Conservation (phyloP, 2,113 vertebrate species). For the Lepidiolamprologus cunningtoni region DNA sequence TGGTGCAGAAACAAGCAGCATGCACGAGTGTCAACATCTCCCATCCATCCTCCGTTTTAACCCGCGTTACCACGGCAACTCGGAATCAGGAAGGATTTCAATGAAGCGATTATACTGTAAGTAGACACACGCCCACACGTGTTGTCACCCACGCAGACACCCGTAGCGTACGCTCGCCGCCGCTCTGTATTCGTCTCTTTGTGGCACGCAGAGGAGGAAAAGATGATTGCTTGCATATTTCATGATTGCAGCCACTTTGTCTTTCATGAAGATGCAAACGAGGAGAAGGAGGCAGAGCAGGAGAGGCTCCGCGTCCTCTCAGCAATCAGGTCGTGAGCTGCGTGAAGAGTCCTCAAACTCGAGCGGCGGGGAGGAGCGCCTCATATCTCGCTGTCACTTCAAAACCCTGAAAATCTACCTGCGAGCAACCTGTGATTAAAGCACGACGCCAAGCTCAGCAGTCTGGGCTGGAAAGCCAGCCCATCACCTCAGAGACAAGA, state of each 20-base stretch:
- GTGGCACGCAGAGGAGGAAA: neutral
- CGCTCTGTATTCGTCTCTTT: neutral
- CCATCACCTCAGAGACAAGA: neutral
- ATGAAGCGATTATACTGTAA: neutral
- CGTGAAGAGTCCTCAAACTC: neutral
- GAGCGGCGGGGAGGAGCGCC: neutral
- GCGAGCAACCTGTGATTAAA: neutral
- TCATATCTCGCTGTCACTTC: neutral
- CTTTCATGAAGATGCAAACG: neutral
- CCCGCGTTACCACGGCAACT: slow-evolving; percentile 32
- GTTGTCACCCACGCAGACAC: neutral
- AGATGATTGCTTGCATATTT: neutral
- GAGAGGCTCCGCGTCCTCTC: neutral
- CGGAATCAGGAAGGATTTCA: neutral
- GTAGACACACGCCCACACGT: neutral
- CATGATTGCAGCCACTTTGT: neutral
- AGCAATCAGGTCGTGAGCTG: neutral
- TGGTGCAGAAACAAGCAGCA: neutral
- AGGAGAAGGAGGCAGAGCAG: neutral
- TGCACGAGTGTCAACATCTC: neutral
- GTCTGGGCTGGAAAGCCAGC: neutral
- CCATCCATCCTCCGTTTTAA: neutral
- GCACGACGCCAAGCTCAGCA: neutral
- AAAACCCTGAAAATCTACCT: neutral
- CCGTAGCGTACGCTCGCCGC: neutral